Conservation (phyloP, 92 coral and sea anemone species). For the Bergia puertoricense region DNA sequence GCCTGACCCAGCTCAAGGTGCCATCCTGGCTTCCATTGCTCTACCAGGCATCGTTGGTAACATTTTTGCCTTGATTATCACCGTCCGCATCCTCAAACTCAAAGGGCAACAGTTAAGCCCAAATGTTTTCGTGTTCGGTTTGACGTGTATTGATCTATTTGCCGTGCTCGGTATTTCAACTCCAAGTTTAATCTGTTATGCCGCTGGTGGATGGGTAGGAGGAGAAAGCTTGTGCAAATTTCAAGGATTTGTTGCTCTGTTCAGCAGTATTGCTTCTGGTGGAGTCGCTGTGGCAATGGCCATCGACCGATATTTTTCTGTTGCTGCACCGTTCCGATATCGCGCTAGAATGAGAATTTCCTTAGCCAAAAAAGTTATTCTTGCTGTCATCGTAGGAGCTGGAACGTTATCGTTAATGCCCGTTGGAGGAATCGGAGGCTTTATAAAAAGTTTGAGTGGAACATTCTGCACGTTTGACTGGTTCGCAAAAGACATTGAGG, state of each 20-base stretch:
- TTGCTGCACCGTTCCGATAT: background rate
- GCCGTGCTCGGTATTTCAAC: background rate
- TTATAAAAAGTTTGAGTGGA: conserved; percentile 1
- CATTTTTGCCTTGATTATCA: background rate
- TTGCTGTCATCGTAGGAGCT: background rate
- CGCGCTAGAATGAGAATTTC: background rate
- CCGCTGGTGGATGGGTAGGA: background rate
- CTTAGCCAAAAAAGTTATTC: background rate
- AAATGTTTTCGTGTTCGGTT: conserved; percentile 2
- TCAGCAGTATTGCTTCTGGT: background rate
- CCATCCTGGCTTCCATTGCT: background rate
- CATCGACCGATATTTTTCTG: background rate
- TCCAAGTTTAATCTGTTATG: background rate
- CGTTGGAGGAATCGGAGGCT: background rate
- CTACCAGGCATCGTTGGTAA: conserved; percentile 28
- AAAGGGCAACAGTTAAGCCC: conserved; percentile 1
- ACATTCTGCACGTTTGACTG: conserved; percentile 3
- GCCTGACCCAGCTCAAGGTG: background rate
- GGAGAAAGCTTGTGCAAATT: background rate
- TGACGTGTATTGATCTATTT: background rate
- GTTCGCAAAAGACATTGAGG: conserved; percentile 20
- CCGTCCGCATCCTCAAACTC: background rate
- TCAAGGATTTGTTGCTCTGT: background rate
- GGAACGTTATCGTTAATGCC: background rate
- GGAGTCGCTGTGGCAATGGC: background rate